These are phyloP conservation scores for Aphelenchoides fujianensis DNA, from an alignment of 1,140 invertebrate genomes.

Conservation along the genomic window DNA sequence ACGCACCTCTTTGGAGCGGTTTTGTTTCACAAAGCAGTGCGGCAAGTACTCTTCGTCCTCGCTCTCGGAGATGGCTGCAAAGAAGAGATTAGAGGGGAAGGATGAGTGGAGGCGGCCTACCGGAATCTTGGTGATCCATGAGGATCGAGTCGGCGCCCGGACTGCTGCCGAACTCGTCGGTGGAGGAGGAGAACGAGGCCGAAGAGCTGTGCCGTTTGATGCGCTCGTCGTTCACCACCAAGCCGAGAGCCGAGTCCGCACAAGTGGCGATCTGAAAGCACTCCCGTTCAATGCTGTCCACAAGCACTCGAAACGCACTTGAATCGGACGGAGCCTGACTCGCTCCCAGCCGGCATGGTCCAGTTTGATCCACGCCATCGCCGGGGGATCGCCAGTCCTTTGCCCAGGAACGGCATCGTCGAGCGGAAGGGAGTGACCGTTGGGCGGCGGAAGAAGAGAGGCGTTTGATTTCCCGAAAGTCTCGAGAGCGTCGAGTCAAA, in stretches of 20 bases:
- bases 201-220: constrained; percentile 21
- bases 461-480: too few species aligned
- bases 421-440: neutral
- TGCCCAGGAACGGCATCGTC: constrained; percentile 80
- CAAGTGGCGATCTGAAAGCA: constrained; percentile 23
- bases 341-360: constrained; percentile 86
- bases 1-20: constrained; percentile 85
- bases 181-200: constrained; percentile 28
- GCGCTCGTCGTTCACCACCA: neutral
- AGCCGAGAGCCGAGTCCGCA: constrained; percentile 23
- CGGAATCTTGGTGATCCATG: neutral
- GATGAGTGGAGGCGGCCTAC: constrained; percentile 5
- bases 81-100: constrained; percentile 3
- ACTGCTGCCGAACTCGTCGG: constrained; percentile 12
- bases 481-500: neutral
- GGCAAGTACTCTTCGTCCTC: constrained; percentile 68
- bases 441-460: neutral
- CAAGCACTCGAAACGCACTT: constrained; percentile 24
- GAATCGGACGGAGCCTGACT: constrained; percentile 73
- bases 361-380: constrained; percentile 95
- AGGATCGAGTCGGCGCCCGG: neutral
- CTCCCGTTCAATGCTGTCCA: constrained; percentile 14
- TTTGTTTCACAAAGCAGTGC: constrained; percentile 85
- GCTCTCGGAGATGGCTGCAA: constrained; percentile 16
- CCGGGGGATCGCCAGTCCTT: constrained; percentile 77